Evolutionary conservation across 2,113 vertebrate species (phyloP).

Genomic region (Terrapene triunguis): DNA sequence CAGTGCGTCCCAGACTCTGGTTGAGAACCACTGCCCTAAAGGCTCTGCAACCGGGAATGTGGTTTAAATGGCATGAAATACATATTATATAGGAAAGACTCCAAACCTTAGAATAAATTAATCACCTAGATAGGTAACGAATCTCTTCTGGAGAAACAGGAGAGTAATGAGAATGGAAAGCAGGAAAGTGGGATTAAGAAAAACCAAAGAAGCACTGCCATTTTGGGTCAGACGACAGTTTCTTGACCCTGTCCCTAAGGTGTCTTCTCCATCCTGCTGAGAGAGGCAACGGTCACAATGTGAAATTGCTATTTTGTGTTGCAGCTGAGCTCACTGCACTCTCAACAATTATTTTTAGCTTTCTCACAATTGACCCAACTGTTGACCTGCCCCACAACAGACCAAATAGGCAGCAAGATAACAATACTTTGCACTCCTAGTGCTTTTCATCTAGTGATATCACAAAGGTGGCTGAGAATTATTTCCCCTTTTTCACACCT

Average conservation of each 20-base stretch:
- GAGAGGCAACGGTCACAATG: rapidly evolving
- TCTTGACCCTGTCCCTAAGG: neutral
- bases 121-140: constrained; percentile 53
- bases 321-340: neutral
- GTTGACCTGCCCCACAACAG: neutral
- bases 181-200: neutral
- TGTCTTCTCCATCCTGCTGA: neutral
- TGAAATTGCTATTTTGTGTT: neutral
- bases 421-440: neutral
- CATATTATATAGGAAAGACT: neutral
- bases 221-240: neutral
- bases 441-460: rapidly evolving
- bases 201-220: neutral
- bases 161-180: constrained; percentile 8
- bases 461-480: neutral
- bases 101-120: neutral
- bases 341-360: neutral
- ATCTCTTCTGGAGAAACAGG: constrained; percentile 33
- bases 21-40: neutral
- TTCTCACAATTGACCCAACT: rapidly evolving
- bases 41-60: neutral
- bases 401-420: neutral
- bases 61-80: neutral
- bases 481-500: neutral
- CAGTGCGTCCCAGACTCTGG: too few relatives aligned